Evolutionary conservation across 2,888 invertebrate genomes (phyloP).

Genomic region (Elmis aenea): DNA sequence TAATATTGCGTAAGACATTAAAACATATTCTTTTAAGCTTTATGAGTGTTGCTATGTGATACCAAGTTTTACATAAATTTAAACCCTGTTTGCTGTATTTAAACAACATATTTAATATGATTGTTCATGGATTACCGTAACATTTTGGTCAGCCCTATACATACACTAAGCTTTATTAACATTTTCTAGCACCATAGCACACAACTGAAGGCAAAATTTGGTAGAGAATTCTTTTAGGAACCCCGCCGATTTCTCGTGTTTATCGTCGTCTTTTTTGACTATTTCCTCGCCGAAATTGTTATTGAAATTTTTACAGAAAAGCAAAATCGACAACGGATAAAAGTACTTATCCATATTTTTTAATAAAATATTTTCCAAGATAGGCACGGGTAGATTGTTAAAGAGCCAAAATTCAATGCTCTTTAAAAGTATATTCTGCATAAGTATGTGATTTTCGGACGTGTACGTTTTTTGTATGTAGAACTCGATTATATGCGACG

Average conservation of each 20-base stretch:
- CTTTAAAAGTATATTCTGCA: conserved; percentile 46
- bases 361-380: conserved; percentile 42
- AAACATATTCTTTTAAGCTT: too few relatives aligned
- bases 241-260: conserved; percentile 39
- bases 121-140: too few relatives aligned
- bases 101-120: too few relatives aligned
- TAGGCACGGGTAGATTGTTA: conserved; percentile 41
- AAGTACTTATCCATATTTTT: conserved; percentile 48
- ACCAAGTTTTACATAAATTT: too few relatives aligned
- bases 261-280: conserved; percentile 29
- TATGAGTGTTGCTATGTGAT: too few relatives aligned
- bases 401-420: conserved; percentile 47
- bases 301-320: conserved; percentile 47
- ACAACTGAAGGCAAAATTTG: conserved; percentile 47
- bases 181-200: conserved; percentile 47
- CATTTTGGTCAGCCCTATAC: not conserved
- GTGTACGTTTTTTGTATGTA: conserved; percentile 43
- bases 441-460: conserved; percentile 46
- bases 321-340: conserved; percentile 45
- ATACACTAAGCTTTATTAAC: conserved; percentile 40
- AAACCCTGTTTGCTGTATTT: too few relatives aligned
- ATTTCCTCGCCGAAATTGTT: conserved; percentile 40
- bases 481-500: conserved; percentile 42
- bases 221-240: conserved; percentile 47
- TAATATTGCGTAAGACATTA: too few relatives aligned